Evolutionary conservation across 2,797 vertebrate genomes (phyloP), one percentile per base, ranked within the genome.

Genomic region (Chelon auratus): DNA sequence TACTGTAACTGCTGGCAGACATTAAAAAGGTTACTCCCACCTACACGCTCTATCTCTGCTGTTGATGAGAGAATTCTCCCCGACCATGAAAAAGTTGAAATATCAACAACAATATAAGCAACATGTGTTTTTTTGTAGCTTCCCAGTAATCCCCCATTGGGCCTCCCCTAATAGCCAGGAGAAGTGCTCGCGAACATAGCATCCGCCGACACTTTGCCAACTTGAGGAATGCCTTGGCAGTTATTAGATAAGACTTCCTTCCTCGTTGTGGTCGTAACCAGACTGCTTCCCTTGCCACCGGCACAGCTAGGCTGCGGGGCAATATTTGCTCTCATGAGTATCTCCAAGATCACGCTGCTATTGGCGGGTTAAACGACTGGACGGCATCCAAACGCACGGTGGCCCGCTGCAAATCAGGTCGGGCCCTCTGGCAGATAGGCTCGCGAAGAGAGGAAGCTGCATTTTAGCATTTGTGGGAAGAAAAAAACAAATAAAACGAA

Each of bases 291-390:
- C 72, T 3, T 15, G 64, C 78, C 67, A 39, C 60, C 36, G 60
- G 53, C 81, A 53, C 52, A 54, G 77, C 73, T 17, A 36, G 56
- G 66, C 80, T 73, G 67, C 75, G 18, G 82, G 83, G 75, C 75
- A 64, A 45, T 71, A 51, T 62, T 48, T 67, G 76, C 68, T 80
- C 80, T 81, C 80, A 13, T 62, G 80, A 81, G 82, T 60, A 63
- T 82, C 61, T 90, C 68, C 51, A 52, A 68, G 72, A 84, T 80
- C 83, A 55, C 2, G 80, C 61, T n/a, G 72, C 68, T 81, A 62
- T 77, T 66, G 66, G 71, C 72, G 78, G 82, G 85, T 88, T 87
- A 89, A 89, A 80, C 18, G 71, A 65, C 65, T 87, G 80, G 82
- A 78, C 62, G 33, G 22, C 67, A 39, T 81, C 80, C 84, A 82